phyloP scores from a whole-genome alignment of 2,888 invertebrate genomes.

The Limenitis arthemis region DNA sequence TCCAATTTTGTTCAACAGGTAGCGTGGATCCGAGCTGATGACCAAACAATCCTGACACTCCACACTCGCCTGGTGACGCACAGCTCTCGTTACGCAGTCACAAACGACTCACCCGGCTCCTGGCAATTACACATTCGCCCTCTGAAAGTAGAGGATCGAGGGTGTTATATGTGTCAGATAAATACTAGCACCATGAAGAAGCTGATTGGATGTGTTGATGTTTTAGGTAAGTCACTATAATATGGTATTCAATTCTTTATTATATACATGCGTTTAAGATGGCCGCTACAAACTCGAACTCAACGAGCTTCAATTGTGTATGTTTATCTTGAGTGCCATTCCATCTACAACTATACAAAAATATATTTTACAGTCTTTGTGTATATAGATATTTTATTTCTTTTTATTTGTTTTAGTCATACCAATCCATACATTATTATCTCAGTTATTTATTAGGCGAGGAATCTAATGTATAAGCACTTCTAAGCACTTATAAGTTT shows the following conservation, averaged over 20 bases:
- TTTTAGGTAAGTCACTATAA: constrained; percentile 72
- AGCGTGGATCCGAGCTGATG: constrained; percentile 83
- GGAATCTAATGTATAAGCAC: no score
- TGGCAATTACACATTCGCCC: constrained; percentile 83
- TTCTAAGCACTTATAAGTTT: no score
- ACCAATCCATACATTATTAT: no score
- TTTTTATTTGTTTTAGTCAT: no score
- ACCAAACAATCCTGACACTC: constrained; percentile 81
- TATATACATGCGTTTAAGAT: no score
- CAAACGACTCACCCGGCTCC: constrained; percentile 77
- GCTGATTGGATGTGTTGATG: constrained; percentile 83
- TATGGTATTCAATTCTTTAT: background rate
- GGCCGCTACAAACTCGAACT: no score
- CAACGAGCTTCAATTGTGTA: no score
- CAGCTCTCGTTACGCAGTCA: constrained; percentile 79
- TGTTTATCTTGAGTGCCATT: no score
- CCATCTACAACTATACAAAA: no score
- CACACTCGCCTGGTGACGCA: constrained; percentile 83
- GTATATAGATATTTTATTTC: no score
- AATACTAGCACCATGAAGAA: constrained; percentile 85
- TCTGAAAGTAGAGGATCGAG: constrained; percentile 80
- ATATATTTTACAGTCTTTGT: no score
- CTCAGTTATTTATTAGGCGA: no score
- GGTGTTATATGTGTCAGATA: constrained; percentile 87
- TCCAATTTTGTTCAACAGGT: constrained; percentile 61